Conservation (phyloP, 2,113 vertebrate species). For the Elanus axillaris region DNA sequence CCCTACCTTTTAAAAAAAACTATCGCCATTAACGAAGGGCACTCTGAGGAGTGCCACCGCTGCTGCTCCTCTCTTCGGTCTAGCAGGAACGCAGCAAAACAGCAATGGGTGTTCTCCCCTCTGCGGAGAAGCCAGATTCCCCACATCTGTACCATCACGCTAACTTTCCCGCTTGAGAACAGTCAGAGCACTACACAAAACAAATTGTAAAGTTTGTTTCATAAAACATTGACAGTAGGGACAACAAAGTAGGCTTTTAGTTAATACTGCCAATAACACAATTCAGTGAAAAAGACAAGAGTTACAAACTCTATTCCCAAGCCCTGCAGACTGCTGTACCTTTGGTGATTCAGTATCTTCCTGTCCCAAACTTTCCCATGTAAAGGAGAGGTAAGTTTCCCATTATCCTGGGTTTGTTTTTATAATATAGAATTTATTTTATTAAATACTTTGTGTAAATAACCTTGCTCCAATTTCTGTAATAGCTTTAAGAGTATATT, state of each 20-base stretch:
- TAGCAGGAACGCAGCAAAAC: neutral
- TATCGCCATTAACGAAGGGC: neutral
- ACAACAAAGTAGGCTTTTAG: neutral
- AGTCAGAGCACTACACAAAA: neutral
- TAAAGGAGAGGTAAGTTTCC: neutral
- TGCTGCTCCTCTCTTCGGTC: neutral
- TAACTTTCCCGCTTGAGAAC: neutral
- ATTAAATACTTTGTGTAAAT: neutral
- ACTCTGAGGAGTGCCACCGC: neutral
- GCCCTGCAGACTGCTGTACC: neutral
- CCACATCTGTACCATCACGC: too few relatives aligned
- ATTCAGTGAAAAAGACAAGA: neutral
- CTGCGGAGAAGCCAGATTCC: neutral
- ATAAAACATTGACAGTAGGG: neutral
- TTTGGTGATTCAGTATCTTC: neutral
- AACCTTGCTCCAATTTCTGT: neutral
- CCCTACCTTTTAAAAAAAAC: neutral
- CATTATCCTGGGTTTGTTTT: neutral
- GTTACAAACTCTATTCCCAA: neutral
- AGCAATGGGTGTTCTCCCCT: neutral
- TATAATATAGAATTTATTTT: neutral
- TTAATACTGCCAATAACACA: neutral
- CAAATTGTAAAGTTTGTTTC: neutral
- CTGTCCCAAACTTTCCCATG: neutral
- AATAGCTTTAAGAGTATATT: neutral